Evolutionary conservation across 2,888 invertebrate genomes (phyloP).

Genomic region (Spialia ferax): DNA sequence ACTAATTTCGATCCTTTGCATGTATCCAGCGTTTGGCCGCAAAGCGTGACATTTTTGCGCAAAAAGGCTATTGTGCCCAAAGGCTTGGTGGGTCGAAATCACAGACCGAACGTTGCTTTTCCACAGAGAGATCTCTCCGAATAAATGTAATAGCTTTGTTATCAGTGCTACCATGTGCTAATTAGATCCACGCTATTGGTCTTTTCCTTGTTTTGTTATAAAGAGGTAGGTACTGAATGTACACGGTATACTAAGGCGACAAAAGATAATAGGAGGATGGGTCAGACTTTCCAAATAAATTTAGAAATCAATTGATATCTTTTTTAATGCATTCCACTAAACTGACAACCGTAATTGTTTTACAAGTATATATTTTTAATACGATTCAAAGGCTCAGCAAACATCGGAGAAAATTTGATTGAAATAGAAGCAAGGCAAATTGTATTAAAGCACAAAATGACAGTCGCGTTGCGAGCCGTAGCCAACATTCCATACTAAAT

Average conservation of each 20-base stretch:
- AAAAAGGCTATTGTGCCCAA: constrained; percentile 38
- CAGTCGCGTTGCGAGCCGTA: neutral
- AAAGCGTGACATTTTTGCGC: constrained; percentile 35
- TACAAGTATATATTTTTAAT: neutral
- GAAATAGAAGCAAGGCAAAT: neutral
- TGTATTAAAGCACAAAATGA: constrained; percentile 11
- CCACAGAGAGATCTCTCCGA: constrained; percentile 28
- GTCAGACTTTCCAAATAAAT: too few relatives aligned
- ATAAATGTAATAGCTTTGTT: constrained; percentile 21
- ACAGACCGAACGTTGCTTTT: constrained; percentile 24
- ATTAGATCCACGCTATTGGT: constrained; percentile 21
- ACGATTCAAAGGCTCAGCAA: neutral
- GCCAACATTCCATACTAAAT: constrained; percentile 7
- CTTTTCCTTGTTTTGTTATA: neutral
- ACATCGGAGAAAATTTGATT: neutral
- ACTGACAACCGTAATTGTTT: neutral
- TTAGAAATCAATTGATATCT: too few relatives aligned
- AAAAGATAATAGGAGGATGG: too few relatives aligned
- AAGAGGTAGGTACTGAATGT: too few relatives aligned
- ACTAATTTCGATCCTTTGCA: constrained; percentile 32
- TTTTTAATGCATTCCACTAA: too few relatives aligned
- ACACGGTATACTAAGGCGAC: too few relatives aligned
- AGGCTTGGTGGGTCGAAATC: constrained; percentile 28
- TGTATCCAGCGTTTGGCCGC: constrained; percentile 29
- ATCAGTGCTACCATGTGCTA: neutral